These are phyloP conservation scores for Coenonympha glycerion DNA, from an alignment of 2,888 invertebrate species.

Conservation along the genomic window DNA sequence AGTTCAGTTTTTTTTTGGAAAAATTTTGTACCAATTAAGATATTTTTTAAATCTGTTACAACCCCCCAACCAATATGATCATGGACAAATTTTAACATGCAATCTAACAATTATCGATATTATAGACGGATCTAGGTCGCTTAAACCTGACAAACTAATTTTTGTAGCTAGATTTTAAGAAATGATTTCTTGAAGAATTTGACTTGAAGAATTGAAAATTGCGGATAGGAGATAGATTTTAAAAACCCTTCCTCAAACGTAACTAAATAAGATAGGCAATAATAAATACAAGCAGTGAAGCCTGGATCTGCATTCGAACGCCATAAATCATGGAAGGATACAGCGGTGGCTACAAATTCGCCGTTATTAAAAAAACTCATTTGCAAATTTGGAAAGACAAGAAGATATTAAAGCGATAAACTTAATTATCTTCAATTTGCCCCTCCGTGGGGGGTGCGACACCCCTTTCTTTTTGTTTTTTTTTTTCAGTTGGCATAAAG, in stretches of 20 bases:
- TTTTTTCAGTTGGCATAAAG: constrained; percentile 51
- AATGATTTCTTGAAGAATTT: too few relatives aligned
- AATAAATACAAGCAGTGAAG: neutral
- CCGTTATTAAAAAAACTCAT: constrained; percentile 74
- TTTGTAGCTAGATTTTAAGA: too few relatives aligned
- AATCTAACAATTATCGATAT: too few relatives aligned
- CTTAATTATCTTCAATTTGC: constrained; percentile 63
- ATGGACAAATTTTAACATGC: too few relatives aligned
- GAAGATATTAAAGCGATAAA: constrained; percentile 71
- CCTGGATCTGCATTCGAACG: constrained; percentile 19
- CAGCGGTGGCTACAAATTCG: constrained; percentile 60
- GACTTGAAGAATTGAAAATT: too few relatives aligned
- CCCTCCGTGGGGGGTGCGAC: constrained; percentile 47
- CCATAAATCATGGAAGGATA: constrained; percentile 68
- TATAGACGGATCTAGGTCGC: too few relatives aligned
- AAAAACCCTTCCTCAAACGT: neutral
- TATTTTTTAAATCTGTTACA: too few relatives aligned
- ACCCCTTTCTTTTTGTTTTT: constrained; percentile 47
- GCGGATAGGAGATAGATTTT: neutral
- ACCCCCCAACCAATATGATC: too few relatives aligned
- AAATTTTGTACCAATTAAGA: too few relatives aligned
- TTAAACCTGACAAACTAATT: too few relatives aligned
- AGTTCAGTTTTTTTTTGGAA: too few relatives aligned
- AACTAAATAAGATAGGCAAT: too few relatives aligned
- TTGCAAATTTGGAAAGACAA: constrained; percentile 74